These are phyloP conservation scores for Ceratosolen solmsi DNA, from an alignment of 1,140 invertebrate genomes.

Conservation along the genomic window DNA sequence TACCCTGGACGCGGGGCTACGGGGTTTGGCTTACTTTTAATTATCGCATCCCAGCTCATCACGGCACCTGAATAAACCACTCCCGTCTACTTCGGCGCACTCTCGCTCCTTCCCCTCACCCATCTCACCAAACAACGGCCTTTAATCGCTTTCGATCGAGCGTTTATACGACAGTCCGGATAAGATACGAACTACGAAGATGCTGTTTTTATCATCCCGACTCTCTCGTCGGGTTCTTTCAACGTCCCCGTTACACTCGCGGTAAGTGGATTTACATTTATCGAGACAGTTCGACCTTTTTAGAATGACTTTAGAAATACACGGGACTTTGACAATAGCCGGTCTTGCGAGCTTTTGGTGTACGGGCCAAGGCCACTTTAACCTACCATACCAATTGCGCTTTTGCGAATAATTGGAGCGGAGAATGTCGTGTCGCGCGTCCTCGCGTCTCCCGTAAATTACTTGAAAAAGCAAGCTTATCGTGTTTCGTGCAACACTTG, in stretches of 20 bases:
- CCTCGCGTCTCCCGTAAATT: not conserved
- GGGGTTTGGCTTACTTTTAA: constrained; percentile 58
- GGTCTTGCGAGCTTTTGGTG: not conserved
- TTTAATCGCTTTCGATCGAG: constrained; percentile 52
- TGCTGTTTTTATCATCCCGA: constrained; percentile 46
- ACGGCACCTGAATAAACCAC: constrained; percentile 61
- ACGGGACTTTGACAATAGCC: not conserved
- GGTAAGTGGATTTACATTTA: constrained; percentile 53
- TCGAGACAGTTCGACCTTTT: constrained; percentile 38
- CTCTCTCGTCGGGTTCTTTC: not conserved
- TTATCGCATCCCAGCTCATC: constrained; percentile 56
- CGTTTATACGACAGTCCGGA: constrained; percentile 49
- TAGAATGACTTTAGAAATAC: constrained; percentile 45
- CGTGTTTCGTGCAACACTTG: not conserved
- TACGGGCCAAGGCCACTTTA: not conserved
- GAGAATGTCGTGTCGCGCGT: no score
- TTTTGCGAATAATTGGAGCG: no score
- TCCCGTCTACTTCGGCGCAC: constrained; percentile 44
- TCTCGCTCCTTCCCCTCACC: constrained; percentile 31
- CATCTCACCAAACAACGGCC: constrained; percentile 41
- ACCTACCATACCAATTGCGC: no score
- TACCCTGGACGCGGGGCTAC: not conserved
- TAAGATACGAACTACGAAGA: constrained; percentile 49
- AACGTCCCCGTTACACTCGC: not conserved
- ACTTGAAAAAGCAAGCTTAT: not conserved